Base-by-base conservation (phyloP, 2,113 vertebrate genomes). In the Gallinago media region DNA sequence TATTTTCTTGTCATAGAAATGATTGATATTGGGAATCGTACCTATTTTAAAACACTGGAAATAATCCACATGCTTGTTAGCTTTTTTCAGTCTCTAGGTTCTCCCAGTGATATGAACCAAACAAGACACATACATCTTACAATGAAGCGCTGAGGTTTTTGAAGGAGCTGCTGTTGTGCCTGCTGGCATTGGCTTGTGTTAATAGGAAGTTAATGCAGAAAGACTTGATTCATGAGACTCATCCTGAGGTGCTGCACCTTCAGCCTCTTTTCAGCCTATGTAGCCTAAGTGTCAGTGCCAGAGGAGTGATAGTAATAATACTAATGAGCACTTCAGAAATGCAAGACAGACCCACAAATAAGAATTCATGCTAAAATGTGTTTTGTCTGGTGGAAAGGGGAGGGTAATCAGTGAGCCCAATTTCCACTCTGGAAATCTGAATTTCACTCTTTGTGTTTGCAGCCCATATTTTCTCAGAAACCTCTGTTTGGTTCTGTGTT, bases 141-240 rank as follows among this genome's bases (percentile, higher is more conserved):
- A 42, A 32, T 8, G 72, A 47, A 84, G 20, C 11, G 74, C 40
- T 46, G 83, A 92, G 50, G 20, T 8, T 58, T 93, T 54, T 80
- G 27, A 46, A 55, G 29, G n/a, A 0, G 0, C 61, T 9, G 3
- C n/a, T 38, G 7, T 59, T 54, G 78, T 6, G 0, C 8, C 36
- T 77, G 13, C 34, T 88, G 75, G 12, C 52, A 58, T n/a, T 58
- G 23, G 11, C 20, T 27, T 22, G 1, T 65, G 34, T 47, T 74
- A 44, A 11, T 66, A 25, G 3, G n/a, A 34, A 63, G 20, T 23
- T 77, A 61, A 50, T 42, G 36, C n/a, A 86, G 47, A 32, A 52
- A 74, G 29, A 71, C 21, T 89, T 17, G 59, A 38, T n/a, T 65
- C 18, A 5, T 27, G 20, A 81, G 6, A 17, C 21, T 65, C 72